phyloP scores from a whole-genome alignment of 2,797 vertebrate genomes.

The Sarcoramphus papa region DNA sequence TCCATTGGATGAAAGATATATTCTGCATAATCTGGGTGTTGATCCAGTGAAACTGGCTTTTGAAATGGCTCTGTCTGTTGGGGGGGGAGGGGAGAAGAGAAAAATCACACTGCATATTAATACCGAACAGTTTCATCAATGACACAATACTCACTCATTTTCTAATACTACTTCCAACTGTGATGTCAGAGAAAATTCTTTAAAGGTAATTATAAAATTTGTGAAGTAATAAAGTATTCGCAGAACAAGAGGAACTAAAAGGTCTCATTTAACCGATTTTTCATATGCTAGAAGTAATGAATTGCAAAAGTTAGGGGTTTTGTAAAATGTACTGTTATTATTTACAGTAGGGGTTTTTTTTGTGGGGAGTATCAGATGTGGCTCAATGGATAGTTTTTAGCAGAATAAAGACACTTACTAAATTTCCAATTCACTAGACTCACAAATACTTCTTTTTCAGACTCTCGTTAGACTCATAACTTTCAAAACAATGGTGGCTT shows the following conservation, averaged over 20 bases:
- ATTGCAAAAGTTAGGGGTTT: background rate
- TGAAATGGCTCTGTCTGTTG: constrained; percentile 95
- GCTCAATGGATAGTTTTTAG: background rate
- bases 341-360: background rate
- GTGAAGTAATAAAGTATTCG: background rate
- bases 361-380: background rate
- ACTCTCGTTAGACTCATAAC: background rate
- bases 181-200: background rate
- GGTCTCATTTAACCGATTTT: background rate
- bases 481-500: background rate
- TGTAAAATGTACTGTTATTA: background rate
- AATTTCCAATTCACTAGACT: background rate
- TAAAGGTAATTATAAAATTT: background rate
- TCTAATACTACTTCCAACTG: background rate
- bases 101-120: background rate
- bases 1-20: constrained; percentile 99
- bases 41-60: constrained; percentile 95
- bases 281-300: background rate
- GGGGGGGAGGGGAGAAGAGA: no score
- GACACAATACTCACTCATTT: background rate
- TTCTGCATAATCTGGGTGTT: constrained; percentile 97
- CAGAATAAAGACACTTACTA: background rate
- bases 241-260: background rate
- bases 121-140: background rate
- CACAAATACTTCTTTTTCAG: background rate